Base-by-base conservation (phyloP, 2,113 vertebrate genomes). In the Scartelaos histophorus region DNA sequence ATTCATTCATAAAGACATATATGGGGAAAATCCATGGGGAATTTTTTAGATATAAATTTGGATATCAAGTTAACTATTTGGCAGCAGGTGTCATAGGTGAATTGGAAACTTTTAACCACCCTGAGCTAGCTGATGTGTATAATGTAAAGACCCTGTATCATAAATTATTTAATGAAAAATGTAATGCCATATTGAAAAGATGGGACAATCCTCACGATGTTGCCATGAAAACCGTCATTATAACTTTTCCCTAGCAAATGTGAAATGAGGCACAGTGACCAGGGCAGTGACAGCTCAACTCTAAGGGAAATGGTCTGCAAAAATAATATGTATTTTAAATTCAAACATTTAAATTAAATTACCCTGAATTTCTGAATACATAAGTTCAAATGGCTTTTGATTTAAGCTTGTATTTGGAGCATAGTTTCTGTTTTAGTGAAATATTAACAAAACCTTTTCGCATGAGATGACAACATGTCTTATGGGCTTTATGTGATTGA, bases 191-290 rank as follows among this genome's bases (percentile, higher is more conserved):
- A n/a, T 53, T 9, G 7, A 53, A 54, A 54, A 64, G 10, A 64
- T n/a, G 19, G 0, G 54, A 66, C 61, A 70, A 66, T 35, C 15
- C 16, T 22, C 34, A 7, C 77, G 58, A 75, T 78, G 73, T 79
- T 71, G 79, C 75, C 46, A 69, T 58, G 51, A 25, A 66, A 71
- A 88, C 89, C 78, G 85, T 75, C 87, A 91, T 86, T 82, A 83
- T 80, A 89, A 92, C 62, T 24, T 82, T 93, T 87, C 24, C 89
- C 87, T 84, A 77, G 89, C 79, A 73, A 84, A 87, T 76, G 2
- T 56, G 46, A 66, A 22, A 78, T 64, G 64, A 69, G 75, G 67
- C 19, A 56, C n/a, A 34, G 38, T 45, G 69, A 76, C 78, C 22
- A 7, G 67, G 74, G 34, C 49, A n/a, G 77, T 0, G 57, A 73